Conservation (phyloP, 2,888 invertebrate species). For the Andrena camellia region DNA sequence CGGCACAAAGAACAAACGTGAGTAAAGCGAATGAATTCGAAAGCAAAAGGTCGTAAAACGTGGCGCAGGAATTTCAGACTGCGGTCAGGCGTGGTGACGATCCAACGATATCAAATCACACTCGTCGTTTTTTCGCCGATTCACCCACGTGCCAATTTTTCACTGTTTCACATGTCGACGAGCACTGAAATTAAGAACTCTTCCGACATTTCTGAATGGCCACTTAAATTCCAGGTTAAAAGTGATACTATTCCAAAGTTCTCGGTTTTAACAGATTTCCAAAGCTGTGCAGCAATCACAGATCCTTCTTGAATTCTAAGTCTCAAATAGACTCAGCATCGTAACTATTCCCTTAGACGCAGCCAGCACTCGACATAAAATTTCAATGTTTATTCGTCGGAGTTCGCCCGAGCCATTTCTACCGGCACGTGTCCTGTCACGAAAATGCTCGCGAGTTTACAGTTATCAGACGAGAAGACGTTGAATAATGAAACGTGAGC, state of each 20-base stretch:
- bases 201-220: too few species aligned
- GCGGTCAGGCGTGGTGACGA: not conserved
- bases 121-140: not conserved
- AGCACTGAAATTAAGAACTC: too few species aligned
- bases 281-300: too few species aligned
- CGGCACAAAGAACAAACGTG: not conserved
- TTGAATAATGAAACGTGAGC: constrained; percentile 69
- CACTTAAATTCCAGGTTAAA: too few species aligned
- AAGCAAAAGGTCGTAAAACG: not conserved
- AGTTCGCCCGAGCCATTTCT: not conserved
- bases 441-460: constrained; percentile 23
- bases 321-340: too few species aligned
- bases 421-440: constrained; percentile 21
- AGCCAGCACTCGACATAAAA: not conserved
- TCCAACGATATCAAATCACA: not conserved
- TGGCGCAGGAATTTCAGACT: not conserved
- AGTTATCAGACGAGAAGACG: constrained; percentile 9
- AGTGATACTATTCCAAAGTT: too few species aligned
- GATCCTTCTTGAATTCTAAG: too few species aligned
- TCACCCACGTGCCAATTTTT: too few species aligned
- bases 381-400: not conserved
- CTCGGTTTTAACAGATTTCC: too few species aligned
- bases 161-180: too few species aligned
- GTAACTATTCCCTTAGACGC: not conserved
- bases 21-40: not conserved